Base-by-base conservation (phyloP, 1,140 invertebrate genomes). In the Cydia amplana region DNA sequence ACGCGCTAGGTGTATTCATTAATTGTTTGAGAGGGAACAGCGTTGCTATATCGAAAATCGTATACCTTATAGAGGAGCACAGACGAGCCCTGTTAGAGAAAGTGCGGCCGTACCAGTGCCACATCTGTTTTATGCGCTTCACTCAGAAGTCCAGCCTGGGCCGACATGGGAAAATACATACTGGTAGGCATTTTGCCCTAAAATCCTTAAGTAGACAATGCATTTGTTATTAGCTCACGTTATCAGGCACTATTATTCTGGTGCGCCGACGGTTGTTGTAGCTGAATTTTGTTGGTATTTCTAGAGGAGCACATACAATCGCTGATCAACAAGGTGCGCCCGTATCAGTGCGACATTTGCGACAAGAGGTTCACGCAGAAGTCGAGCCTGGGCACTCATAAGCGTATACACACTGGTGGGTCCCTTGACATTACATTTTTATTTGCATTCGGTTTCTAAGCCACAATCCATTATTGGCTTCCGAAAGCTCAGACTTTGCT, bases 311-410 rank as follows among this genome's bases (percentile, higher is more conserved):
- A 93, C 91, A 93, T 93, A 91, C 93, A 93, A 92, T 93, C 92
- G 93, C 93, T 93, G 92, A 94, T 94, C 85, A 94, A 94, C 89
- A 94, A 94, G 92, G 93, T 93, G 89, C 93, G 95, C 79, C 96
- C 96, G 36, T 97, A 96, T 93, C 94, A 95, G 92, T 97, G 97
- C 92, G 95, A 96, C 85, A 93, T 95, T 83, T 96, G 96, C 90
- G 94, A 96, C 85, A 96, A 96, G 90, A 93, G 95, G 88, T 96
- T 96, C 92, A 96, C 95, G 74, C 95, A 96, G 89, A 96, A 96
- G 93, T 96, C 95, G 83, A 96, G 95, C 90, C 92, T 96, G 80
- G 95, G 97, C 93, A 97, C 97, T 86, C 97, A 97, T 93, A 96
- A 97, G 92, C 94, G 96, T 82, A 96, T 96, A 84, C 96, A 97